Conservation (phyloP, 2,888 invertebrate genomes). For the Ectobius pallidus region DNA sequence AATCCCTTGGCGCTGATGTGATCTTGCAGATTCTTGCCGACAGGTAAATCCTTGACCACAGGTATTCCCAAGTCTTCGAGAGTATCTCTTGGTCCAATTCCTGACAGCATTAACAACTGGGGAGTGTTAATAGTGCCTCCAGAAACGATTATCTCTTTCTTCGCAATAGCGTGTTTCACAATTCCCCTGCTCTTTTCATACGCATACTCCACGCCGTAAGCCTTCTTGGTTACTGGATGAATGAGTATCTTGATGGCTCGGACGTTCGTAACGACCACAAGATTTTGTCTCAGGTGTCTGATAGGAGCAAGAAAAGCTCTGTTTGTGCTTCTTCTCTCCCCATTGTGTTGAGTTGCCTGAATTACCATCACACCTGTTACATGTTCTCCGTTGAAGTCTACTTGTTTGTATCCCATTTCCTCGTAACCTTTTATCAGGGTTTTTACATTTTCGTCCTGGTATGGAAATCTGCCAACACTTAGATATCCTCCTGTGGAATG, state of each 20-base stretch:
- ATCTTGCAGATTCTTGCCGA: conserved; percentile 86
- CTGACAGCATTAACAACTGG: conserved; percentile 88
- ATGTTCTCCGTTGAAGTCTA: conserved; percentile 48
- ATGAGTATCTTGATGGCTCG: conserved; percentile 60
- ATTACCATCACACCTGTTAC: conserved; percentile 66
- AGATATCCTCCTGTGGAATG: conserved; percentile 58
- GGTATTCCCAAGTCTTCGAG: conserved; percentile 73
- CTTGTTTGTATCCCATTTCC: conserved; percentile 52
- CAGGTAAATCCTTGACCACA: conserved; percentile 77
- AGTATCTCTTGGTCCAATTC: conserved; percentile 79
- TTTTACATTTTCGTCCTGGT: conserved; percentile 52
- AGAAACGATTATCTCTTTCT: conserved; percentile 62
- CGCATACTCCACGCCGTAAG: conserved; percentile 80
- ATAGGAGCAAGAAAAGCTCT: conserved; percentile 70
- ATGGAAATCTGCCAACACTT: conserved; percentile 54
- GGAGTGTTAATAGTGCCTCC: conserved; percentile 86
- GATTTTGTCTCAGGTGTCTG: conserved; percentile 57
- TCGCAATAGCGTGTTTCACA: conserved; percentile 67
- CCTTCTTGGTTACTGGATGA: conserved; percentile 72
- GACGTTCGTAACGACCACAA: conserved; percentile 54
- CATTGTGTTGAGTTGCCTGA: conserved; percentile 66
- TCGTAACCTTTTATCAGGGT: conserved; percentile 55
- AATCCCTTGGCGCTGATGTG: conserved; percentile 88
- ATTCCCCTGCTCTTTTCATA: conserved; percentile 56
- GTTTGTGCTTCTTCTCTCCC: conserved; percentile 66